phyloP scores from a whole-genome alignment of 2,113 vertebrate species.

The Psettodes erumei region DNA sequence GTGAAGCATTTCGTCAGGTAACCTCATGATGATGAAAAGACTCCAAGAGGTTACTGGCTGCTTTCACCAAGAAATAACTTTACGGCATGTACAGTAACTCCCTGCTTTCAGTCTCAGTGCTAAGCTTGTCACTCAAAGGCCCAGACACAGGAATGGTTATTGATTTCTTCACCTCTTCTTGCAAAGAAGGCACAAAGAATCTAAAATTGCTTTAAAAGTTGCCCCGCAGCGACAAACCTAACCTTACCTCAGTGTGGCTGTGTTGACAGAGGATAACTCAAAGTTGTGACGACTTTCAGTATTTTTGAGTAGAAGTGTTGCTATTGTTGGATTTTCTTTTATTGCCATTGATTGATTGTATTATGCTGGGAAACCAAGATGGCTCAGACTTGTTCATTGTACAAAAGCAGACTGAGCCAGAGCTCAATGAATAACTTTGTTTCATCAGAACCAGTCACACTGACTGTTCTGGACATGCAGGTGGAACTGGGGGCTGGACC shows the following conservation, averaged over 20 bases:
- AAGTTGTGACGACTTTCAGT: background rate
- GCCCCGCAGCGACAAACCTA: background rate
- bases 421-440: background rate
- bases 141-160: background rate
- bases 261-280: background rate
- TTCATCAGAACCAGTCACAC: slow-evolving; percentile 8
- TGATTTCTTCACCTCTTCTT: background rate
- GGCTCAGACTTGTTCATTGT: background rate
- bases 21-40: no score
- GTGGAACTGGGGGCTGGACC: slow-evolving; percentile 14
- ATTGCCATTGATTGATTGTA: background rate
- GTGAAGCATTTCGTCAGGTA: no score
- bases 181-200: no score
- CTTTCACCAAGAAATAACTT: no score
- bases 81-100: no score
- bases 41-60: no score
- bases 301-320: background rate
- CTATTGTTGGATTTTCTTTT: background rate
- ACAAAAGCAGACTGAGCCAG: background rate
- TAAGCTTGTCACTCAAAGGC: background rate
- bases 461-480: slow-evolving; percentile 4
- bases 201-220: background rate
- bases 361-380: slow-evolving; percentile 6
- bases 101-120: background rate
- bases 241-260: background rate